A percentile compares a stretch with the other conserved stretches of the same genome.
phyloP scores from a whole-genome alignment of 1,140 invertebrate genomes.

The Agraylea sexmaculata region DNA sequence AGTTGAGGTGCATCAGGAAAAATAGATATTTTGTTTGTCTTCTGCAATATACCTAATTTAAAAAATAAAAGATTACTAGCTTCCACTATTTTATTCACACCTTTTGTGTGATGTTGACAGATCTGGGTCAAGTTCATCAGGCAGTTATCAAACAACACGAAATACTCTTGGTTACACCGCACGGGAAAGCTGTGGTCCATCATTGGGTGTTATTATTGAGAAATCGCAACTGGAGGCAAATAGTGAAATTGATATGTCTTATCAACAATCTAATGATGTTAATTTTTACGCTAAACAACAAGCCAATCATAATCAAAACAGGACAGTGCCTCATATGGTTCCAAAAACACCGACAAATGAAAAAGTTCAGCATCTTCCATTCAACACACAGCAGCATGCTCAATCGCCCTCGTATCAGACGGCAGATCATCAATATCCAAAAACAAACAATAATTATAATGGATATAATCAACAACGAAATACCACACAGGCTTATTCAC shows the following conservation, averaged over 20 bases:
- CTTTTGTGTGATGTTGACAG: constrained; percentile 30
- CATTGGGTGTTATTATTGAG: constrained; percentile 16
- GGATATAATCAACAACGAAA: constrained; percentile 32
- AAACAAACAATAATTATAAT: constrained; percentile 29
- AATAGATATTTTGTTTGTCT: too few relatives aligned
- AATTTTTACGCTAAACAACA: constrained; percentile 18
- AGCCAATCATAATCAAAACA: constrained; percentile 25
- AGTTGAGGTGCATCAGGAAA: too few relatives aligned
- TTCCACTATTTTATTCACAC: constrained; percentile 17
- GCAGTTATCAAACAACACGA: constrained; percentile 31
- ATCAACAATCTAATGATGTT: constrained; percentile 31
- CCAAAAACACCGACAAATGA: constrained; percentile 23
- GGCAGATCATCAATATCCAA: constrained; percentile 39
- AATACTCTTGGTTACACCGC: constrained; percentile 34
- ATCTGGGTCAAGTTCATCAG: constrained; percentile 39
- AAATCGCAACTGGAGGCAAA: constrained; percentile 21
- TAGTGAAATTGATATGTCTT: constrained; percentile 28
- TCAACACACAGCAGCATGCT: too few relatives aligned
- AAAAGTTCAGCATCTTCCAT: too few relatives aligned
- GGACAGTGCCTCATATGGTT: constrained; percentile 25
- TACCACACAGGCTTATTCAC: too few relatives aligned
- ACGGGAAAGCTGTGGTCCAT: constrained; percentile 22
- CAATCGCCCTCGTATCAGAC: constrained; percentile 26
- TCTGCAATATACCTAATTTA: too few relatives aligned
- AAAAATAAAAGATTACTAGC: too few relatives aligned